Conservation (phyloP, 2,797 vertebrate genomes). For the Tenualosa ilisha region DNA sequence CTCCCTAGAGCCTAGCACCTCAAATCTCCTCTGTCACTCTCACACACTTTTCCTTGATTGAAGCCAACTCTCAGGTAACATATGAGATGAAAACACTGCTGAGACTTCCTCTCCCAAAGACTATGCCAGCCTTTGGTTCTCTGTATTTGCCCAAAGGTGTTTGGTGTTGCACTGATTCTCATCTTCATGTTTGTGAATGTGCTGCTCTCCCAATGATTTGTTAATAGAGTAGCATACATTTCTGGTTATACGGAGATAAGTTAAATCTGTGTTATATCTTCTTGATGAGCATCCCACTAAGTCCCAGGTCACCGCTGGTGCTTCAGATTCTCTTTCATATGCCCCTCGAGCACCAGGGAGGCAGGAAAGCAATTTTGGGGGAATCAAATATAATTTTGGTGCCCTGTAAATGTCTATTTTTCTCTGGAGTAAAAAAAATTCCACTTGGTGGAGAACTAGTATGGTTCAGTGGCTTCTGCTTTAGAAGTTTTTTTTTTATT, state of each 20-base stretch:
- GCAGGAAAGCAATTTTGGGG: neutral
- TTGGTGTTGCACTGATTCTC: neutral
- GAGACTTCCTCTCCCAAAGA: neutral
- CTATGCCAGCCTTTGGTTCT: neutral
- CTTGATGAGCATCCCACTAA: neutral
- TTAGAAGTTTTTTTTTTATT: slow-evolving; percentile 22
- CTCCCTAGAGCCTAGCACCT: neutral
- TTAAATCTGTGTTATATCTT: neutral
- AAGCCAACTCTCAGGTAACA: neutral
- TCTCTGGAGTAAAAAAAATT: neutral
- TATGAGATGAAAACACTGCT: neutral
- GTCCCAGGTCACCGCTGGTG: neutral
- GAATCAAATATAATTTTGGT: slow-evolving; percentile 13
- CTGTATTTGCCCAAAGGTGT: neutral
- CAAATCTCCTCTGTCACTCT: neutral
- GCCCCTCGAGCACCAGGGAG: neutral
- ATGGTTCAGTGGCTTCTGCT: slow-evolving; percentile 34
- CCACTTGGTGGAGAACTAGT: slow-evolving; percentile 14
- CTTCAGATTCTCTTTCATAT: neutral
- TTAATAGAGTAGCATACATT: neutral
- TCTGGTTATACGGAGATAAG: neutral
- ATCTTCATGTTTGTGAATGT: neutral
- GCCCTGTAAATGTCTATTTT: neutral
- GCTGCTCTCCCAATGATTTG: neutral
- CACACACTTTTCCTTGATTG: neutral